Conservation (phyloP, 1,140 invertebrate genomes). For the Bombus consobrinus region DNA sequence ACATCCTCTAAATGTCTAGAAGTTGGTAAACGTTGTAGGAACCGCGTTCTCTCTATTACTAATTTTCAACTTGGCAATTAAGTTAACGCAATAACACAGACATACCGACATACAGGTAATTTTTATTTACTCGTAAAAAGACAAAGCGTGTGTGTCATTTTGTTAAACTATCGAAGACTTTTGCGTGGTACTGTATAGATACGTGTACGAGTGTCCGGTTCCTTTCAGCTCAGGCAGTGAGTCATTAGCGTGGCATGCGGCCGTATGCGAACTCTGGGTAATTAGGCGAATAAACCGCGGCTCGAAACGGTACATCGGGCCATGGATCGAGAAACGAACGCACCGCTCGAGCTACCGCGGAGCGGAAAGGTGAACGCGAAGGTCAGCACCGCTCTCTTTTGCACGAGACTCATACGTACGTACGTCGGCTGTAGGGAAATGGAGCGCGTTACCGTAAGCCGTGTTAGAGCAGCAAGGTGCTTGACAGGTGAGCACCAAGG, state of each 20-base stretch:
- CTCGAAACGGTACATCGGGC: slow-evolving; percentile 38
- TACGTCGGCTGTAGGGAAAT: slow-evolving; percentile 56
- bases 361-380: slow-evolving; percentile 60
- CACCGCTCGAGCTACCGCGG: not conserved
- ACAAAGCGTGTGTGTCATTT: too few relatives aligned
- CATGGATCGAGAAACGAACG: slow-evolving; percentile 17
- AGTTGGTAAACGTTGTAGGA: too few relatives aligned
- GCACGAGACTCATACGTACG: slow-evolving; percentile 40
- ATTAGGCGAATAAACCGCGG: slow-evolving; percentile 27
- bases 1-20: too few relatives aligned
- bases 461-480: slow-evolving; percentile 59
- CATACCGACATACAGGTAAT: too few relatives aligned
- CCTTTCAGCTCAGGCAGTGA: not conserved
- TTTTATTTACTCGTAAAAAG: too few relatives aligned
- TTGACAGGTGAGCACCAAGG: slow-evolving; percentile 68
- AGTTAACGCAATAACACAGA: too few relatives aligned
- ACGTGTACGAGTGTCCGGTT: not conserved
- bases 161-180: too few relatives aligned
- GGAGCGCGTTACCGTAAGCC: slow-evolving; percentile 65
- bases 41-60: too few relatives aligned
- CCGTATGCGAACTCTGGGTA: not conserved
- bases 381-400: slow-evolving; percentile 64
- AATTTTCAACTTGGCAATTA: too few relatives aligned
- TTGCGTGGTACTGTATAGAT: too few relatives aligned
- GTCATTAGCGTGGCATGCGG: slow-evolving; percentile 32